A percentile compares a stretch with the other conserved stretches of the same genome.
Conservation (phyloP, 2,888 invertebrate species). For the Sinotaia quadrata region DNA sequence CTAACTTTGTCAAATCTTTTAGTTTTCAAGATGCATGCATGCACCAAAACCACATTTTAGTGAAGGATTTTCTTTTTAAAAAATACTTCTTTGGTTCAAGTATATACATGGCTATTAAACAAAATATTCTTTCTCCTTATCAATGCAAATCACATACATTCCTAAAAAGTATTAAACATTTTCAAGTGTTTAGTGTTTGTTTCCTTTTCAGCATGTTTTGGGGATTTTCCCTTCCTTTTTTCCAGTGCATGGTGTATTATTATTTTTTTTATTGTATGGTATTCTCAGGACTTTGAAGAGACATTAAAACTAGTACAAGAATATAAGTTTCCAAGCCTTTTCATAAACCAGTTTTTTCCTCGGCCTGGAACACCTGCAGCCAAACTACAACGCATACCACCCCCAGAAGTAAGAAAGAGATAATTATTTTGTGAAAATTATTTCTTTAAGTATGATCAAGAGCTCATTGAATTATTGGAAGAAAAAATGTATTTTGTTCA, state of each 20-base stretch:
- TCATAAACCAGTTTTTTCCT: slow-evolving; percentile 98
- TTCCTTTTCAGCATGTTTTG: neutral
- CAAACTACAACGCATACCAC: slow-evolving; percentile 85
- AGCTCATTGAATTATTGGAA: too few relatives aligned
- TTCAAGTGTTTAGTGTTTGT: neutral
- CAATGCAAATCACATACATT: too few relatives aligned
- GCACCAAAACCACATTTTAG: too few relatives aligned
- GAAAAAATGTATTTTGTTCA: too few relatives aligned
- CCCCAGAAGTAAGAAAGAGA: slow-evolving; percentile 79
- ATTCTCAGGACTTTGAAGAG: slow-evolving; percentile 83
- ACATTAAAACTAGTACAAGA: slow-evolving; percentile 87
- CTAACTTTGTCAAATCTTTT: too few relatives aligned
- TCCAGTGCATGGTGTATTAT: neutral
- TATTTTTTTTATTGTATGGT: neutral
- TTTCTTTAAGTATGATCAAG: too few relatives aligned
- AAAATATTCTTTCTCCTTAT: too few relatives aligned
- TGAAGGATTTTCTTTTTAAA: too few relatives aligned
- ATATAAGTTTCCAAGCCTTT: slow-evolving; percentile 92
- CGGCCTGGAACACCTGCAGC: slow-evolving; percentile 97
- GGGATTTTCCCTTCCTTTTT: neutral
- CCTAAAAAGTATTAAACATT: neutral
- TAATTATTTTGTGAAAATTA: too few relatives aligned
- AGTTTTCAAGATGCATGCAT: too few relatives aligned
- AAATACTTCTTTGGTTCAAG: too few relatives aligned
- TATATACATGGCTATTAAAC: too few relatives aligned